Conservation (phyloP, 1,140 invertebrate genomes). For the Diorhabda carinulata region DNA sequence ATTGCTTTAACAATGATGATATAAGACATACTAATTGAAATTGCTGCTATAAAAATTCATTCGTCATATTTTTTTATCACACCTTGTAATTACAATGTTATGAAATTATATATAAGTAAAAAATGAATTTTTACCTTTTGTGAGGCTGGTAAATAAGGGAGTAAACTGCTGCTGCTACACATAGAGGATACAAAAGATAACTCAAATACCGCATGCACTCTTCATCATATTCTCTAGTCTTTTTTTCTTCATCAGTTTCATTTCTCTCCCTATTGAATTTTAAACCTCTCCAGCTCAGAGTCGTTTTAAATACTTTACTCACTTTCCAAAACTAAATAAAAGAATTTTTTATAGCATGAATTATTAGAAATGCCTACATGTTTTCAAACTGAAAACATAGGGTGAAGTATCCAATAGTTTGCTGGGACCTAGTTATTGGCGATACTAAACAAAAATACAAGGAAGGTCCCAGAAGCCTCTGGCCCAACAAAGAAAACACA, state of each 20-base stretch:
- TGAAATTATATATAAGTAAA: background rate
- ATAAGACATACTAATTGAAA: too few relatives aligned
- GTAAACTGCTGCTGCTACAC: constrained; percentile 81
- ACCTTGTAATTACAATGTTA: too few relatives aligned
- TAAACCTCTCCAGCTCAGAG: constrained; percentile 50
- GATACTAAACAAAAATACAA: too few relatives aligned
- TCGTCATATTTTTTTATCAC: too few relatives aligned
- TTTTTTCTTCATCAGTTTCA: constrained; percentile 64
- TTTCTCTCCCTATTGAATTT: constrained; percentile 42
- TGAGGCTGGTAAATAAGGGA: constrained; percentile 90
- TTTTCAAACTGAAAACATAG: too few relatives aligned
- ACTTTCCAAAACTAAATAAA: constrained; percentile 84
- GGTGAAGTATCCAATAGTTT: too few relatives aligned
- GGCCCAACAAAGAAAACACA: too few relatives aligned
- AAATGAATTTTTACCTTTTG: constrained; percentile 62
- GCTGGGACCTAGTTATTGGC: too few relatives aligned
- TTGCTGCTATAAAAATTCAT: too few relatives aligned
- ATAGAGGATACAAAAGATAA: constrained; percentile 89
- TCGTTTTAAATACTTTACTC: constrained; percentile 80
- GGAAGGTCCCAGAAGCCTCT: too few relatives aligned
- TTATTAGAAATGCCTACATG: background rate
- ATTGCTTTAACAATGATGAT: too few relatives aligned
- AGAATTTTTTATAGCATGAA: background rate
- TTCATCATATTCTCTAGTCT: constrained; percentile 81
- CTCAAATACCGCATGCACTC: constrained; percentile 89